These are phyloP conservation scores for Tethea ocularis DNA, from an alignment of 2,888 invertebrate genomes.

Conservation along the genomic window DNA sequence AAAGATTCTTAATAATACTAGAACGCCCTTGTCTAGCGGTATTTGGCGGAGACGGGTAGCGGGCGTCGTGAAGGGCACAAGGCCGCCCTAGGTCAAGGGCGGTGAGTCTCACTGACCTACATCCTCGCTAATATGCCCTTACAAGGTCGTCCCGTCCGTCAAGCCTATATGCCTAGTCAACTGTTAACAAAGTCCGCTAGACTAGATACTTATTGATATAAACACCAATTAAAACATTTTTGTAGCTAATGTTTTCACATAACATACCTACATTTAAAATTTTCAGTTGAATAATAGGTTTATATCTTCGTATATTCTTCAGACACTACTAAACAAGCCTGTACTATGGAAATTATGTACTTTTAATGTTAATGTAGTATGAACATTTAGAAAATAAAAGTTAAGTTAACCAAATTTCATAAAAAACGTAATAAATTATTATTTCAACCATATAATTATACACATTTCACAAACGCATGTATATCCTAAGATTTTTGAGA, in stretches of 20 bases:
- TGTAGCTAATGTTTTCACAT: not conserved
- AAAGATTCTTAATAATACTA: constrained; percentile 16
- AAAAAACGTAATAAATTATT: no score
- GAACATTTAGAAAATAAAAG: no score
- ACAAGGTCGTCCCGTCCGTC: constrained; percentile 53
- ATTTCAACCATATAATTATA: no score
- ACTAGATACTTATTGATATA: not conserved
- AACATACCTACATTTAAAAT: no score
- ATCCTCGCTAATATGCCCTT: constrained; percentile 65
- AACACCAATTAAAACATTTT: not conserved
- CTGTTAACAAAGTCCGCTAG: constrained; percentile 31
- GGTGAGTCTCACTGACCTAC: constrained; percentile 71
- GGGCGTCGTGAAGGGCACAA: constrained; percentile 63
- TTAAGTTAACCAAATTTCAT: no score
- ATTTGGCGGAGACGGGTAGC: constrained; percentile 48
- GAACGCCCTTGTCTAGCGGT: constrained; percentile 59
- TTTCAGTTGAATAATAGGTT: no score
- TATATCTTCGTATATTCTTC: no score
- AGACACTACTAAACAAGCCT: no score
- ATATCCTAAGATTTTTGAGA: no score
- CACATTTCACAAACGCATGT: no score
- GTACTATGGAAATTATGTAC: no score
- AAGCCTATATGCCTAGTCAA: constrained; percentile 50
- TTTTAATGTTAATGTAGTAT: no score
- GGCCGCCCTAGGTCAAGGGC: constrained; percentile 76